A percentile compares a stretch with the other conserved stretches of the same genome.
Evolutionary conservation across 2,888 invertebrate genomes (phyloP).

Genomic region (Hofmannophila pseudospretella): DNA sequence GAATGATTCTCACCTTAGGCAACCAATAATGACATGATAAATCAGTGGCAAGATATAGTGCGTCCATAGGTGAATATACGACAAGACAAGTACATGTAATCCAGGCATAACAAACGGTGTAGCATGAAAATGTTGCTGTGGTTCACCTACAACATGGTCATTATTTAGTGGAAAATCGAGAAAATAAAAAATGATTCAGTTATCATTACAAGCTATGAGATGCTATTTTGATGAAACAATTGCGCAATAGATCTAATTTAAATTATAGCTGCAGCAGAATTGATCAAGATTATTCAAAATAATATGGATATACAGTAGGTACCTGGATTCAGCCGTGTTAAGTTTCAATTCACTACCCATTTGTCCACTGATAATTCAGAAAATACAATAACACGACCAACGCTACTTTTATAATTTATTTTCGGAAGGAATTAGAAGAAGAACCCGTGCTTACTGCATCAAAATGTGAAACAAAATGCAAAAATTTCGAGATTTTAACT

Average conservation of each 20-base stretch:
- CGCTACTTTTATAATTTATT: slow-evolving; percentile 1
- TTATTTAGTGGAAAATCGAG: slow-evolving; percentile 10
- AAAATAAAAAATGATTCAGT: too few relatives aligned
- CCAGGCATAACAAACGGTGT: slow-evolving; percentile 37
- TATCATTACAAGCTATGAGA: not conserved
- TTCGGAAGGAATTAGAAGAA: not conserved
- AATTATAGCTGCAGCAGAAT: not conserved
- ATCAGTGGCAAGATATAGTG: slow-evolving; percentile 45
- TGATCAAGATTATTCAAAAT: not conserved
- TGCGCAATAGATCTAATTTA: slow-evolving; percentile 53
- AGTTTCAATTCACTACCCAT: slow-evolving; percentile 68
- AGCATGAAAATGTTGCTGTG: slow-evolving; percentile 18
- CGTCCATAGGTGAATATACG: slow-evolving; percentile 40
- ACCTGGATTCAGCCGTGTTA: slow-evolving; percentile 57
- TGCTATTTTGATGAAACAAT: slow-evolving; percentile 27
- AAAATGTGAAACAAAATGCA: slow-evolving; percentile 19
- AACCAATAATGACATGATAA: slow-evolving; percentile 46
- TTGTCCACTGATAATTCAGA: slow-evolving; percentile 62
- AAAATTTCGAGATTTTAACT: slow-evolving; percentile 5
- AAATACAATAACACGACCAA: slow-evolving; percentile 35
- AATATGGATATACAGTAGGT: slow-evolving; percentile 8
- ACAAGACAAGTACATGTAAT: slow-evolving; percentile 32
- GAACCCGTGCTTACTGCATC: slow-evolving; percentile 1
- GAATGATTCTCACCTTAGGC: slow-evolving; percentile 54
- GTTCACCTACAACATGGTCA: slow-evolving; percentile 33